Percentiles rank a stretch among this genome's conserved stretches.
Evolutionary conservation across 2,113 vertebrate species (phyloP).

Genomic region (Mormyrus lacerda): DNA sequence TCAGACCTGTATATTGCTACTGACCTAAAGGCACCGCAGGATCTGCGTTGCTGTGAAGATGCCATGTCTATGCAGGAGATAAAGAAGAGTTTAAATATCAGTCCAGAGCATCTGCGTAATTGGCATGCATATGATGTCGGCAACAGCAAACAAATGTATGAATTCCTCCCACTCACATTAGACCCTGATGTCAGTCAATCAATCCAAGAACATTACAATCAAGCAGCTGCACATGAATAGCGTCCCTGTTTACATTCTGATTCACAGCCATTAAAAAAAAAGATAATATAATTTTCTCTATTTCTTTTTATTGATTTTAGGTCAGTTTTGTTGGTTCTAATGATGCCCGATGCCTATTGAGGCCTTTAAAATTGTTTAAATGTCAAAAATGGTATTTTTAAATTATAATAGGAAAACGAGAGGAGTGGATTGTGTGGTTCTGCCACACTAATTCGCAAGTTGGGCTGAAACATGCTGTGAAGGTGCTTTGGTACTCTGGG

Average conservation of each 20-base stretch:
- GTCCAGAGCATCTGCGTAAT: background rate
- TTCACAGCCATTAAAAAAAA: background rate
- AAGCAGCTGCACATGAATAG: background rate
- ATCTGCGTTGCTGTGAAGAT: background rate
- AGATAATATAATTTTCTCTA: background rate
- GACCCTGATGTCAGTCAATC: background rate
- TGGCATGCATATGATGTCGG: background rate
- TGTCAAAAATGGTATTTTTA: background rate
- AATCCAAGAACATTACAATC: constrained; percentile 1
- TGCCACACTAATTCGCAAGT: background rate
- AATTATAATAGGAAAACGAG: background rate
- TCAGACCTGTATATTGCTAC: background rate
- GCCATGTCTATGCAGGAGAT: background rate
- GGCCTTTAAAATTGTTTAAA: background rate
- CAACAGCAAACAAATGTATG: background rate
- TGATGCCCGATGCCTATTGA: background rate
- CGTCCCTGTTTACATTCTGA: background rate
- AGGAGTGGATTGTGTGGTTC: background rate
- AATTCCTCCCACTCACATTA: background rate
- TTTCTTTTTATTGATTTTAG: background rate
- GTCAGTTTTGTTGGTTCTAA: background rate
- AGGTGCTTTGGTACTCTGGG: background rate
- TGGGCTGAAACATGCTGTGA: background rate
- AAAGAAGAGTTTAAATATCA: background rate
- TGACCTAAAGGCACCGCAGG: background rate